phyloP scores from a whole-genome alignment of 2,888 invertebrate genomes.

The Ichneumoninae sp. region DNA sequence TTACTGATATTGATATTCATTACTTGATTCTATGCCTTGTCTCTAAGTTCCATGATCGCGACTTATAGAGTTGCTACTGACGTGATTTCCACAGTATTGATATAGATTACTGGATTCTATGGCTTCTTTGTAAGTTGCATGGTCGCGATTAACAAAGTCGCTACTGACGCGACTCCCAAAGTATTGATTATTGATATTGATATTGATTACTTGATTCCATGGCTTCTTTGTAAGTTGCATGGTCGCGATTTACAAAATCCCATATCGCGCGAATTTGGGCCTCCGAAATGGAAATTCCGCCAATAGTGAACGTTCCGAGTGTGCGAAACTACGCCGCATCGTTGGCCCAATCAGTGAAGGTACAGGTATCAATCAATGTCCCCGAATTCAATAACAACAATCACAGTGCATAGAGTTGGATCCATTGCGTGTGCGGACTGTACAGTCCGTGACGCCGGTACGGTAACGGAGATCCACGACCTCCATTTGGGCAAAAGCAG shows the following conservation, averaged over 20 bases:
- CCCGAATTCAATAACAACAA: background rate
- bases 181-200: no score
- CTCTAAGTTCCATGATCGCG: no score
- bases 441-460: conserved; percentile 36
- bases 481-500: conserved; percentile 80
- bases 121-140: no score
- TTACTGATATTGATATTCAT: no score
- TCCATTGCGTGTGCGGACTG: background rate
- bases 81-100: no score
- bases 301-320: background rate
- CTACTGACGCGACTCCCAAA: background rate
- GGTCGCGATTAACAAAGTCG: no score
- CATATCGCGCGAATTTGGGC: background rate
- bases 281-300: background rate
- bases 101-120: no score
- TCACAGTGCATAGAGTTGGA: background rate
- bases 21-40: no score
- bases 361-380: background rate
- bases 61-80: no score
- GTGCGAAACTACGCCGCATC: background rate
- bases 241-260: background rate
- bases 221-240: no score
- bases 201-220: no score
- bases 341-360: background rate
- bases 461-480: conserved; percentile 74